Base-by-base conservation (phyloP, 2,888 invertebrate genomes). In the Dicyrtomina minuta region DNA sequence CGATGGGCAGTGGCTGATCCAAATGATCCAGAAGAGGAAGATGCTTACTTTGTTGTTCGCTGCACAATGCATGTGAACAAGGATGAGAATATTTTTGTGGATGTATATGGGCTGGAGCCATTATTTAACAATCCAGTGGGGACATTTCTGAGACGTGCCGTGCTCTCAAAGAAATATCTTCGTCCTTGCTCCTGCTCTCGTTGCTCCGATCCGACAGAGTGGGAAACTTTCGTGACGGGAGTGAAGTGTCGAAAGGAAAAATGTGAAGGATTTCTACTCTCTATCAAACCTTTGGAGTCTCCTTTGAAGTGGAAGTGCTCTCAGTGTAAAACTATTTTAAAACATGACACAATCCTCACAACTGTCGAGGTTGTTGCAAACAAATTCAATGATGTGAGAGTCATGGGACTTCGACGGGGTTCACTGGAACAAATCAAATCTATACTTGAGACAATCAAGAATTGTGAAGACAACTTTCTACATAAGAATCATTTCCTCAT, bases 1-100 rank as follows among this genome's bases (percentile, higher is more conserved):
- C 43, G 60, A 20, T 60, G 60, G 60, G 60, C 60, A 43, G 60
- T 60, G 44, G 43, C 60, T 17, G 60, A 60, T 60, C 44, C 60
- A 6, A 60, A 60, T 44, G 60, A 60, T 60, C 44, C 60, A 15
- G 60, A 60, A 8, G 60, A 60, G 24, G 58, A 58, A n/a, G 60
- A 60, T 15, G 43, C 44, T 20, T 44, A 60, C 26, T 60, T 60
- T 44, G 44, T 60, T 4, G 60, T 44, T 24, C 60, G 60, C 2
- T 22, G 44, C 6, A 60, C 60, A 4, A 44, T 44, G 60, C 60
- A 60, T 1, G 43, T 60, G 20, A 43, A 60, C 26, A 60, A 60
- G 24, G 44, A 60, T 60, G 60, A 60, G 26, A 60, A 60, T 44
- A 60, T 60, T 15, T 60, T 60, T 24, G 39, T 60, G 43, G 60